phyloP scores from a whole-genome alignment of 2,113 vertebrate species.

The Caretta caretta region DNA sequence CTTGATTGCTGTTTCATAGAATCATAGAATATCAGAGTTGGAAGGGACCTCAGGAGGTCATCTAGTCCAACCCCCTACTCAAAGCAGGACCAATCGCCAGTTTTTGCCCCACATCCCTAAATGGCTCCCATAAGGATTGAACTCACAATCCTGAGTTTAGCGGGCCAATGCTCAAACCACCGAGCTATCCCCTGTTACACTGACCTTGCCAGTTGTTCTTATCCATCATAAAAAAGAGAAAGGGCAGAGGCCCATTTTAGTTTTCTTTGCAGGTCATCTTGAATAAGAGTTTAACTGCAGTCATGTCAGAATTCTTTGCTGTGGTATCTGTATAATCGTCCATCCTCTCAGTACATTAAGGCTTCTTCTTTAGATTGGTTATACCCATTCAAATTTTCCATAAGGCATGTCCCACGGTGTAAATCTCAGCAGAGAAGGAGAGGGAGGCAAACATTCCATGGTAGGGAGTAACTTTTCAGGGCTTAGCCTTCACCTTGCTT shows the following conservation, averaged over 20 bases:
- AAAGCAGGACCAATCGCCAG: no score
- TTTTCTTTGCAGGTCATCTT: not conserved
- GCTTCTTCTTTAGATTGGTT: not conserved
- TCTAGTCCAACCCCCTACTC: no score
- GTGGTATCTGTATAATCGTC: not conserved
- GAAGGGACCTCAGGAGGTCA: no score
- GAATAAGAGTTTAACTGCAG: not conserved
- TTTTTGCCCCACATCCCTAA: no score
- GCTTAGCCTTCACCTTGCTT: not conserved
- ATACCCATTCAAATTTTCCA: not conserved
- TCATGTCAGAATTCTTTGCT: fast-evolving
- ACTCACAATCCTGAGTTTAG: no score
- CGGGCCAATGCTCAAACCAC: no score
- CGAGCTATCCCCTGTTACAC: no score
- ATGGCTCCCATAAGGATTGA: no score
- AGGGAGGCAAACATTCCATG: not conserved
- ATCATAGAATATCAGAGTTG: no score
- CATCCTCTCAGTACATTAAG: fast-evolving
- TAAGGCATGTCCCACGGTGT: not conserved
- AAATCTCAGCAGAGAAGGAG: not conserved
- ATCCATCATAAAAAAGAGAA: not conserved
- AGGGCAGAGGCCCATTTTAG: fast-evolving
- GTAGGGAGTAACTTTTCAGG: not conserved
- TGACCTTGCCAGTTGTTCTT: not conserved
- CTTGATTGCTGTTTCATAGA: no score